These are phyloP conservation scores for Tetranychus truncatus DNA, from an alignment of 2,888 invertebrate genomes.

Conservation along the genomic window DNA sequence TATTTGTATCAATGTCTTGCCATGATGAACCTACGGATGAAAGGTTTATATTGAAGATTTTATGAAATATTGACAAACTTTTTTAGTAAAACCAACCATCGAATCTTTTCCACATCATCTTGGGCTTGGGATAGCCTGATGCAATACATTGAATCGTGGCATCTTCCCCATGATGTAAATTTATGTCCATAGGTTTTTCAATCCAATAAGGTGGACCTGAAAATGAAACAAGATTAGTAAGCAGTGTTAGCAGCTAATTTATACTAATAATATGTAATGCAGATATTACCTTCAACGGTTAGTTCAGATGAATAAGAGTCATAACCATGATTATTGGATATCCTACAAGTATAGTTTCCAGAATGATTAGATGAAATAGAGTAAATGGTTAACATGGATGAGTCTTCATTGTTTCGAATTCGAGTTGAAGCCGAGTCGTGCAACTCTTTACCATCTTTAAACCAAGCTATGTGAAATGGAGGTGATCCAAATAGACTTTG, in stretches of 20 bases:
- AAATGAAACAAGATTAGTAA: not conserved
- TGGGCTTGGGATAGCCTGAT: not conserved
- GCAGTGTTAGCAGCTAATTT: not conserved
- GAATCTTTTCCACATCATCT: not conserved
- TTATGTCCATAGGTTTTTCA: not conserved
- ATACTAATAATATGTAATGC: not conserved
- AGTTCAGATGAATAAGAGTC: not conserved
- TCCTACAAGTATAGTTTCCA: slow-evolving; percentile 28
- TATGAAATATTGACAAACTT: not conserved
- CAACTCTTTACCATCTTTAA: slow-evolving; percentile 29
- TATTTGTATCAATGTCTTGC: not conserved
- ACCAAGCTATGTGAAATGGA: slow-evolving; percentile 28
- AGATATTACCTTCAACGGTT: not conserved
- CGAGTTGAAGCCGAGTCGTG: not conserved
- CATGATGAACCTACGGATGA: not conserved
- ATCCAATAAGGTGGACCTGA: not conserved
- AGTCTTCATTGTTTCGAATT: slow-evolving; percentile 25
- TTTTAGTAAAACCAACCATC: not conserved
- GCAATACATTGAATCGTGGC: not conserved
- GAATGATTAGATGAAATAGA: slow-evolving; percentile 25
- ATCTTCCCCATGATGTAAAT: not conserved
- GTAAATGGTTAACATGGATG: slow-evolving; percentile 23
- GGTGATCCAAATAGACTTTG: not conserved
- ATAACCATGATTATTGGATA: not conserved
- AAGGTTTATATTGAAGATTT: not conserved